phyloP scores from a whole-genome alignment of 2,888 invertebrate genomes.

The Drosophila paranaensis region DNA sequence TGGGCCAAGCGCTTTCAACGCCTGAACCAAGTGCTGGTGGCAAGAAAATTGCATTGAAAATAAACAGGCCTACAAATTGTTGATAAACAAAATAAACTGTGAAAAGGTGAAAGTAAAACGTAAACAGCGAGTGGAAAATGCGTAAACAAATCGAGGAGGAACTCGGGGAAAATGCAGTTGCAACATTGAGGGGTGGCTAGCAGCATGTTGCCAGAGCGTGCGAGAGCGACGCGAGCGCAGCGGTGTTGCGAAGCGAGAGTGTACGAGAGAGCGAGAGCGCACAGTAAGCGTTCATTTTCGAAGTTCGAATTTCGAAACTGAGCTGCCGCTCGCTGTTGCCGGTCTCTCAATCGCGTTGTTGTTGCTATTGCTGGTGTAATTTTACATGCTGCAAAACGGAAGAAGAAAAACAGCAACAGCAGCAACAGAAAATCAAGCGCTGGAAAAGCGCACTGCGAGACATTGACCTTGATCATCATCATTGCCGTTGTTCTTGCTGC shows the following conservation, averaged over 20 bases:
- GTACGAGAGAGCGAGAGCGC: conserved; percentile 2
- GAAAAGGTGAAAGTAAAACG: conserved; percentile 58
- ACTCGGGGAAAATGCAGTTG: conserved; percentile 20
- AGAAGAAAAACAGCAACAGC: conserved; percentile 59
- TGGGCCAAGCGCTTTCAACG: conserved; percentile 48
- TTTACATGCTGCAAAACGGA: conserved; percentile 71
- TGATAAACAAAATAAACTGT: conserved; percentile 71
- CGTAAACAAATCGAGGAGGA: conserved; percentile 54
- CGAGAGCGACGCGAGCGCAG: conserved; percentile 4
- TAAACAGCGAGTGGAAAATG: conserved; percentile 61
- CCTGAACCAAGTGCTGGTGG: conserved; percentile 38
- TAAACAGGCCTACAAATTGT: conserved; percentile 68
- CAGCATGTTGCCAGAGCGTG: conserved; percentile 45
- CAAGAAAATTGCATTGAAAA: conserved; percentile 71
- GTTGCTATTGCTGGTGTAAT: conserved; percentile 47
- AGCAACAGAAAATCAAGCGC: conserved; percentile 25
- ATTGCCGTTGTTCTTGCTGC: conserved; percentile 26
- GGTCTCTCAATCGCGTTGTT: conserved; percentile 28
- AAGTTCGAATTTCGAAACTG: conserved; percentile 55
- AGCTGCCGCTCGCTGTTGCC: conserved; percentile 32
- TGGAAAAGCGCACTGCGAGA: conserved; percentile 66
- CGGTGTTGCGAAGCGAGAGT: conserved; percentile 10
- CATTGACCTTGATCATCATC: conserved; percentile 76
- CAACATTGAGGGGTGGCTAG: conserved; percentile 7
- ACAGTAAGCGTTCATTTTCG: conserved; percentile 61